phyloP scores from a whole-genome alignment of 2,888 invertebrate species.

The Alentia gelatinosa region DNA sequence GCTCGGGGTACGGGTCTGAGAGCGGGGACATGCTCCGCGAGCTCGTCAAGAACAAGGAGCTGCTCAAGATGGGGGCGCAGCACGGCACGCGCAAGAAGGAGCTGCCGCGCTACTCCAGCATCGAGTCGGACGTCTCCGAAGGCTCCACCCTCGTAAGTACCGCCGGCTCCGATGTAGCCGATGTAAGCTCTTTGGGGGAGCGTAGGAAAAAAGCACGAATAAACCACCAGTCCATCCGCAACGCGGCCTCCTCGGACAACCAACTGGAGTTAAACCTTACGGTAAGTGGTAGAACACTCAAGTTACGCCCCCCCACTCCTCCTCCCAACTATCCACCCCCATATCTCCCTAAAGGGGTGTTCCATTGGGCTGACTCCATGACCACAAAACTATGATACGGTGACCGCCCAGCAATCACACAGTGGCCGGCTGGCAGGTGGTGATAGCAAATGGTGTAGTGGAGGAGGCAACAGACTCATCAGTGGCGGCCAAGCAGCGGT shows the following conservation, averaged over 20 bases:
- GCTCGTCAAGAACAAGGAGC: constrained; percentile 94
- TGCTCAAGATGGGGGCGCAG: constrained; percentile 84
- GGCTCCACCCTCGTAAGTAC: constrained; percentile 81
- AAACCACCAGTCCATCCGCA: constrained; percentile 87
- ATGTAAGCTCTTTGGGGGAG: constrained; percentile 63
- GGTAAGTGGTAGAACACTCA: constrained; percentile 83
- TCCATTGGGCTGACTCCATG: no score
- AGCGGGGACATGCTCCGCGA: constrained; percentile 96
- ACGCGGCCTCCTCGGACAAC: constrained; percentile 94
- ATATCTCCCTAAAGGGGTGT: no score
- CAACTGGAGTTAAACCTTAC: constrained; percentile 91
- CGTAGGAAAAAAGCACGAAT: constrained; percentile 69
- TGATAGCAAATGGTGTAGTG: no score
- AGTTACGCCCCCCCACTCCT: neutral
- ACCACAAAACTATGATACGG: no score
- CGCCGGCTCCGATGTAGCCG: constrained; percentile 49
- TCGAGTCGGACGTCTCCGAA: constrained; percentile 92
- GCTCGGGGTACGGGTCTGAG: constrained; percentile 68
- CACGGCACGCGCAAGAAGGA: constrained; percentile 56
- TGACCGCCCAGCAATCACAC: no score
- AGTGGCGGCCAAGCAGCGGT: no score
- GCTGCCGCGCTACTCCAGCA: constrained; percentile 87
- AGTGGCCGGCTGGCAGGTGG: no score
- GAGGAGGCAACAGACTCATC: no score
- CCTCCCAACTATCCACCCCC: no score